Evolutionary conservation across 2,888 invertebrate species (phyloP), one percentile per base, ranked within the genome.

Genomic region (Oscheius sp.): DNA sequence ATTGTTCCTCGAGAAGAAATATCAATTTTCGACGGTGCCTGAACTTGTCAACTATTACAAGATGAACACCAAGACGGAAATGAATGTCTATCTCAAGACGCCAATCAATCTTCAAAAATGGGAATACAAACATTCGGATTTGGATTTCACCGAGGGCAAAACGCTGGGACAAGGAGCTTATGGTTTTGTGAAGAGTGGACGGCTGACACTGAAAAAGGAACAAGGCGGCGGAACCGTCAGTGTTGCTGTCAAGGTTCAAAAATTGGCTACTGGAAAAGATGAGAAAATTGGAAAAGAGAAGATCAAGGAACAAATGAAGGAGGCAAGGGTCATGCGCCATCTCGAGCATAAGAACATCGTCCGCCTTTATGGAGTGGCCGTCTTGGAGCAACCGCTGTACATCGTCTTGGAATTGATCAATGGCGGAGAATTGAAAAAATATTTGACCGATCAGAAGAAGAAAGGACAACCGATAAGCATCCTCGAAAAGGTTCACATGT

Each of bases 161-260:
- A n/a, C 53, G 21, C 25, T 69, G 55, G 68, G 68, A n/a, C 16
- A 23, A 27, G 69, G 69, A 7, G 78, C 72, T 1, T 78, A 70
- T 53, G 78, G 78, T 59, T 72, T 72, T 18, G 78, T 78, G 23
- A 49, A 72, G 1, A 56, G 61, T 41, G 78, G 78, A 13, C 45
- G 69, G 12, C 49, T 78, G 41, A 63, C 13, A 13, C 16, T 18
- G 18, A 13, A 13, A 3, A 49, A 49, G 49, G 9, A 9, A 35
- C 5, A 9, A 35, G 9, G 5, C 35, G 18, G 18, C 49, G 56
- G 64, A 43, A 55, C 58, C 13, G 13, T 53, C 27, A 56, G 69
- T 29, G 77, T 73, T 25, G 77, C 75, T 6, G 69, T 77, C 66
- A 77, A 77, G 35, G 9, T 35, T 9, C 35, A 35, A 9, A 35